Base-by-base conservation (phyloP, 1,140 invertebrate species). In the Drosophila kikkawai region DNA sequence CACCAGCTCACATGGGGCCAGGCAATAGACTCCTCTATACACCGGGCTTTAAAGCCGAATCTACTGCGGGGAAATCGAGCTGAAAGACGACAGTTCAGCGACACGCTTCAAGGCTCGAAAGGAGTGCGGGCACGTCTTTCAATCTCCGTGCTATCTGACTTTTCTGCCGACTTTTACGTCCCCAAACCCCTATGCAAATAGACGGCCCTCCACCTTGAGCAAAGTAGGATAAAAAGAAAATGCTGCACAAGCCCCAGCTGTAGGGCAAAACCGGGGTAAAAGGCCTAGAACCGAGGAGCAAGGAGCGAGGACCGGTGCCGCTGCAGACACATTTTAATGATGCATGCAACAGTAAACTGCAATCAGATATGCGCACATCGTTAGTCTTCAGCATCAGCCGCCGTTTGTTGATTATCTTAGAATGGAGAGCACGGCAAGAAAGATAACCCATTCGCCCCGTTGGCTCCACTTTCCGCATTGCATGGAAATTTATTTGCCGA, bases 361-460 rank as follows among this genome's bases (percentile, higher is more conserved):
- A 88, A 90, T 88, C 85, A 88, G 85, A 90, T 90, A 90, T 90
- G 85, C 85, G 85, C 85, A 90, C 86, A 90, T 90, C 85, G 85
- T 88, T 88, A 88, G 85, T 88, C 85, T 90, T 88, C 85, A 88
- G 86, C 86, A 88, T 88, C 85, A 90, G 81, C 85, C 85, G 85
- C 78, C 85, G 81, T 91, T 88, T 88, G 85, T 88, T 88, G 85
- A 90, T 88, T 88, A 88, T 88, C 85, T 88, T 91, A 88, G 85
- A 85, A 90, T 88, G 85, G 67, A 90, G 63, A 80, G 70, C 60
- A 64, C 45, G 66, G 58, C 69, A 90, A 88, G 85, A 85, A 88
- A 88, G 86, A 88, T 88, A 88, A 85, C 85, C 80, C 85, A 88
- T 88, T 79, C 85, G 85, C 79, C 75, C 77, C 66, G 78, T 85